Evolutionary conservation across 2,113 vertebrate genomes (phyloP), one percentile per base, ranked within the genome.

Genomic region (Anolis carolinensis): DNA sequence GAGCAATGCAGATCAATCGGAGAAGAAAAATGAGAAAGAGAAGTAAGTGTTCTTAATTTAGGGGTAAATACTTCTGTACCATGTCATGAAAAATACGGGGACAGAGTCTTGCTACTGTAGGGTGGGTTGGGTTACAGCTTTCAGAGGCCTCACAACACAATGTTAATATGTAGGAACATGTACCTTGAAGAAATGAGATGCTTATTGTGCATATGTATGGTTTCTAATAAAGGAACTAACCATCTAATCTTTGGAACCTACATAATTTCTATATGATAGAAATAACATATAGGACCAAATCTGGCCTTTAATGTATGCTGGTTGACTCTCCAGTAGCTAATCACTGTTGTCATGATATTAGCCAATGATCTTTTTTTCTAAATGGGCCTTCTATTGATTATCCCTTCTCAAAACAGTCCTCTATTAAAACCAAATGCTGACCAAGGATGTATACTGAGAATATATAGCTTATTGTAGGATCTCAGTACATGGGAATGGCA

Each of bases 11-110:
- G 93, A 96, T 1, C 89, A 96, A 0, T 84, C 95, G 0, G 94
- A 96, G 71, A 93, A 92, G 79, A 97, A 97, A 91, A 96, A 96
- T 11, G 96, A 97, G 27, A 95, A 89, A 84, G 96, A 97, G 82
- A 85, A 90, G 97, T 98, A 95, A 87, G 97, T 93, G 91, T 91
- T 92, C 81, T 93, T 89, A 1, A 79, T 2, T 52, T 89, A 74
- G 72, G 21, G 27, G 27, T 75, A 4, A 14, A 23, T 8, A 21
- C 9, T 21, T 27, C 36, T 16, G 11, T 74, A 23, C 44, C 21
- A 39, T 21, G 25, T 48, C 3, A 27, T 75, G 27, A 75, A 39
- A 73, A 39, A 23, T 44, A 73, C 23, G 8, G 23, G 23, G 36
- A 36, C 72, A 39, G 34, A 81, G 39, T 10, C 14, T 81, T 81